phyloP scores from a whole-genome alignment of 2,888 invertebrate species.

The Drosophila rubida region DNA sequence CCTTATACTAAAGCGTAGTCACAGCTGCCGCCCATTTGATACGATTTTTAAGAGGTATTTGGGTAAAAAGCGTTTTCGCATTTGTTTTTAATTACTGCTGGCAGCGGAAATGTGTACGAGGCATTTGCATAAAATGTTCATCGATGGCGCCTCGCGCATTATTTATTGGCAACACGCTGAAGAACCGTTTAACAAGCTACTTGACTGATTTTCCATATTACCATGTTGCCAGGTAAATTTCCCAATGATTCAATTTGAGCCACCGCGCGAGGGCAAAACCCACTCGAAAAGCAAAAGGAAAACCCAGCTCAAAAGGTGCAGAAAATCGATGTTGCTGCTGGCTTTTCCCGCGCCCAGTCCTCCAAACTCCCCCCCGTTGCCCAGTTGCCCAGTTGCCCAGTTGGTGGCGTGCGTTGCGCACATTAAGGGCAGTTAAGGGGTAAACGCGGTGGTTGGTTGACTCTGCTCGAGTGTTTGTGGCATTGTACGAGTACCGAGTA shows the following conservation, averaged over 20 bases:
- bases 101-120: constrained; percentile 5
- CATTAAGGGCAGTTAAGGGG: constrained; percentile 42
- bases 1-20: no score
- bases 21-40: background rate
- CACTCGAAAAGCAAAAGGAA: constrained; percentile 37
- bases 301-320: constrained; percentile 42
- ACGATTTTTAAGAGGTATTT: constrained; percentile 1
- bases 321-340: constrained; percentile 62
- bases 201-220: constrained; percentile 39
- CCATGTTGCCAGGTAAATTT: constrained; percentile 31
- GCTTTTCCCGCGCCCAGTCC: constrained; percentile 33
- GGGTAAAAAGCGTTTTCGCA: constrained; percentile 29
- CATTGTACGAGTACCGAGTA: no score
- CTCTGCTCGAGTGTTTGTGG: constrained; percentile 24
- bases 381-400: no score
- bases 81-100: constrained; percentile 59
- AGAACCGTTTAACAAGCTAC: constrained; percentile 39
- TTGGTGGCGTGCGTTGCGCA: constrained; percentile 38
- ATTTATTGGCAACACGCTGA: constrained; percentile 35
- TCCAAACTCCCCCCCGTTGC: constrained; percentile 1
- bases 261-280: constrained; percentile 41
- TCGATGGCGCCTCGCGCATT: constrained; percentile 30
- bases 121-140: constrained; percentile 23
- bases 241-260: constrained; percentile 69
- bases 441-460: background rate